A percentile compares a stretch with the other conserved stretches of the same genome.
Evolutionary conservation across 2,888 invertebrate genomes (phyloP).

Genomic region (Limnephilus rhombicus): DNA sequence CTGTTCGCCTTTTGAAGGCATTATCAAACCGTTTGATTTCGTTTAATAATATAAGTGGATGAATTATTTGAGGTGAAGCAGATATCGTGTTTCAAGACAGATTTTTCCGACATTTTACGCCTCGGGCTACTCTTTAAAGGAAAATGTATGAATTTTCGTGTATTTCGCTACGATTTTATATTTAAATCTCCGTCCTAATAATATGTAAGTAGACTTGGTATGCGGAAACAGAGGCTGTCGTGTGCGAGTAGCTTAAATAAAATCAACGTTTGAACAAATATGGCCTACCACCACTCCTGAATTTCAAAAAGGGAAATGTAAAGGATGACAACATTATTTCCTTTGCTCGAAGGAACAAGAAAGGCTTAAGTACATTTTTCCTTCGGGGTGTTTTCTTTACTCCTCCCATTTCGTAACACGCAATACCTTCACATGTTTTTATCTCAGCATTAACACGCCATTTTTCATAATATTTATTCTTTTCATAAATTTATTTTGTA

Average conservation of each 20-base stretch:
- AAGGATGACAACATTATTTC: background rate
- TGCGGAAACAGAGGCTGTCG: background rate
- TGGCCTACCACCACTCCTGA: background rate
- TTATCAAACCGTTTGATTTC: too few species aligned
- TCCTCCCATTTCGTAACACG: conserved; percentile 14
- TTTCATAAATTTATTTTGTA: conserved; percentile 19
- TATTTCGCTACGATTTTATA: background rate
- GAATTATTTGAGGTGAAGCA: too few species aligned
- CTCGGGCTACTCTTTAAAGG: too few species aligned
- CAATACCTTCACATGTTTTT: conserved; percentile 29
- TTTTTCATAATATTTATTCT: conserved; percentile 31
- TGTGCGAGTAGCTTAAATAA: background rate
- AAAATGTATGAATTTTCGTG: background rate
- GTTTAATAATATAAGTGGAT: too few species aligned
- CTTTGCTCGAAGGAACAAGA: background rate
- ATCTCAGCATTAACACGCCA: conserved; percentile 44
- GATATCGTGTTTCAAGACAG: too few species aligned
- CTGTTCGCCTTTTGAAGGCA: too few species aligned
- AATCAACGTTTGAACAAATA: background rate
- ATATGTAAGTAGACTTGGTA: background rate
- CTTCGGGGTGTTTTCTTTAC: background rate
- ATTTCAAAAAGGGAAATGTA: background rate
- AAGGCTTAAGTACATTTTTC: background rate
- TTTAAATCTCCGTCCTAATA: background rate
- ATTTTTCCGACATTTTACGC: too few species aligned